Evolutionary conservation across 2,888 invertebrate species (phyloP), one percentile per base, ranked within the genome.

Genomic region (Branchellion lobata): DNA sequence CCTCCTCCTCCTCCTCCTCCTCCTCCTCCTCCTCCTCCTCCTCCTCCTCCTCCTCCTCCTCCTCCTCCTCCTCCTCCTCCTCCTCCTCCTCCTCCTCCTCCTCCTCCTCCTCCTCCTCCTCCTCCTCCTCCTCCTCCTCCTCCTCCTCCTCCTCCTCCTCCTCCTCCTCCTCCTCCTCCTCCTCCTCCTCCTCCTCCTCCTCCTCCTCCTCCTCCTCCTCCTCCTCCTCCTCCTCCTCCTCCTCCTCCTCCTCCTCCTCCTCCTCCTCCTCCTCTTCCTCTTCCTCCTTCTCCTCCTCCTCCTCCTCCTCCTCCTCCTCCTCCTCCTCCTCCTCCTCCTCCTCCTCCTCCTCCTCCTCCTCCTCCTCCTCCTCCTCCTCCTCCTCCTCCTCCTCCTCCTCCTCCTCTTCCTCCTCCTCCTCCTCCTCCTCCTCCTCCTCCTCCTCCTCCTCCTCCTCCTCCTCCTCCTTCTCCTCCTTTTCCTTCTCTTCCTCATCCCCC

Each of bases 281-380:
- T 40, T 53, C 18, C 75, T 53, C 53, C 69, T 29, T n/a, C 51
- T 29, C 53, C 31, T 53, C 31, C 53, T 75, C 51, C 24, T n/a
- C 27, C 51, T 31, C 31, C 53, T 40, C 47, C 47, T 29, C 24
- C 47, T 75, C 36, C 75, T 1, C 53, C 75, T 75, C 40, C 27
- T 24, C 11, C 74, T 74, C 74, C n/a, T 74, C 27, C 47, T 40
- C 47, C 27, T 8, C 24, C 14, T 74, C 27, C 51, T 36, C 11
- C 51, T 27, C 40, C 53, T 76, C 29, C 36, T 57, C 24, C 76
- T 51, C 65, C 65, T 65, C 21, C 33, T 29, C 24, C 14, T 65
- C n/a, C 77, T 77, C 65, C 34, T 77, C 33, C 65, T 34, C n/a
- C 61, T 77, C 65, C 65, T 34, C 40, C 57, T 77, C 33, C 65